Evolutionary conservation across 1,140 invertebrate genomes (phyloP), one percentile per base, ranked within the genome.

Genomic region (Trachelipus rathkii): DNA sequence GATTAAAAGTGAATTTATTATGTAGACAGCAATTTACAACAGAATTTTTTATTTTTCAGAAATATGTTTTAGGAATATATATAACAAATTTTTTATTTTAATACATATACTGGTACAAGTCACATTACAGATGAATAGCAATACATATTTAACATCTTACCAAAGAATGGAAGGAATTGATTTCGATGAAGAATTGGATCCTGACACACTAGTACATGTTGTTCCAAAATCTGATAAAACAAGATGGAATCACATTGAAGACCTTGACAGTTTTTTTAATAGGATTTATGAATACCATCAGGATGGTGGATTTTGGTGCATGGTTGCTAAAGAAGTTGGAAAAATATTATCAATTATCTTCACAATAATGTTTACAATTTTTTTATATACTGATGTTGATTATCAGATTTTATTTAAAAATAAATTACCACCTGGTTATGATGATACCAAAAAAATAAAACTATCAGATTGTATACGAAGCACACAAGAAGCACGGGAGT

Each of bases 211-310:
- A 15, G 8, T 60, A 13, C 50, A 60, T 8, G 50, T 60, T 15
- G 50, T 60, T 19, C 50, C 50, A 60, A 60, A 60, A 60, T 60
- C 50, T 4, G 50, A 60, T 60, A 60, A 60, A 8, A 60, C 50
- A 60, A 60, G 50, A 60, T 98, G 96, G 96, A 97, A 96, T 85
- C 96, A 98, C 84, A 93, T 98, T 79, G 93, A 95, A 85, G 94
- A 99, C 86, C 86, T 99, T 73, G 97, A 98, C 86, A 93, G 94
- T 13, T 97, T 97, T 86, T 95, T 95, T 85, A 91, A 90, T 71
- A 87, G 93, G 83, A 92, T 98, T 85, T 99, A 99, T 83, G 89
- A 92, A 83, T 99, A 98, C 85, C 96, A 98, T 86, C 94, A 98
- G 84, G 91, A 93, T 82, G 92, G 95, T 85, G 97, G 97, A 8